A percentile compares a stretch with the other conserved stretches of the same genome.
phyloP scores from a whole-genome alignment of 2,797 vertebrate species.

The Clarias pachynema region DNA sequence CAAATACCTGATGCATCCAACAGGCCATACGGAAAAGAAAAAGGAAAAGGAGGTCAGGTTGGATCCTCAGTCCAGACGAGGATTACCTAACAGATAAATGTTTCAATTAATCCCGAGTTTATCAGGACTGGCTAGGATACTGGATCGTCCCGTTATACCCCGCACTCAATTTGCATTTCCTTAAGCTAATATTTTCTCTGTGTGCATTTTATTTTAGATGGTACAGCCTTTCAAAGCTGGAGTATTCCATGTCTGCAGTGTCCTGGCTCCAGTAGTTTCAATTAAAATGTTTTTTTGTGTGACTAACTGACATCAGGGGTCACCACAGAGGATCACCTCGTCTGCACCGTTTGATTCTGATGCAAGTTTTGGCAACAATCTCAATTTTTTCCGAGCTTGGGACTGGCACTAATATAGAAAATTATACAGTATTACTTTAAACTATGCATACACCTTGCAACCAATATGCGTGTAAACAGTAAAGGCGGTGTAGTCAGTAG shows the following conservation, averaged over 20 bases:
- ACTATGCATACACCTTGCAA: no score
- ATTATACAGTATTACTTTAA: no score
- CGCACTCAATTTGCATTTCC: background rate
- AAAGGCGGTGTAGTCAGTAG: no score
- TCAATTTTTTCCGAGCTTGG: no score
- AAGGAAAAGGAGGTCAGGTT: background rate
- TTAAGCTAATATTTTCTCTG: background rate
- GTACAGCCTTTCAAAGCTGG: background rate
- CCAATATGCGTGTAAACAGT: no score
- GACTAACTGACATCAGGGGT: background rate
- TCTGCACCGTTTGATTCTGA: no score
- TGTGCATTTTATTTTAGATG: background rate
- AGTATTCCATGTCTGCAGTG: background rate
- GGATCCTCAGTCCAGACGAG: constrained; percentile 65
- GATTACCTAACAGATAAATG: constrained; percentile 82
- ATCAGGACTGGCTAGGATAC: constrained; percentile 69
- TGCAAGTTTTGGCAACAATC: no score
- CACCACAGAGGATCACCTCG: no score
- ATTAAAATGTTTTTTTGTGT: background rate
- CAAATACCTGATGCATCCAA: background rate
- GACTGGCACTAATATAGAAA: no score
- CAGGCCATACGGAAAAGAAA: background rate
- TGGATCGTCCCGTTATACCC: constrained; percentile 8
- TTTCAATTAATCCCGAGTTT: constrained; percentile 78
- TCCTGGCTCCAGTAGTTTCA: background rate